Evolutionary conservation across 2,113 vertebrate genomes (phyloP), one percentile per base, ranked within the genome.

Genomic region (Clinocottus analis): DNA sequence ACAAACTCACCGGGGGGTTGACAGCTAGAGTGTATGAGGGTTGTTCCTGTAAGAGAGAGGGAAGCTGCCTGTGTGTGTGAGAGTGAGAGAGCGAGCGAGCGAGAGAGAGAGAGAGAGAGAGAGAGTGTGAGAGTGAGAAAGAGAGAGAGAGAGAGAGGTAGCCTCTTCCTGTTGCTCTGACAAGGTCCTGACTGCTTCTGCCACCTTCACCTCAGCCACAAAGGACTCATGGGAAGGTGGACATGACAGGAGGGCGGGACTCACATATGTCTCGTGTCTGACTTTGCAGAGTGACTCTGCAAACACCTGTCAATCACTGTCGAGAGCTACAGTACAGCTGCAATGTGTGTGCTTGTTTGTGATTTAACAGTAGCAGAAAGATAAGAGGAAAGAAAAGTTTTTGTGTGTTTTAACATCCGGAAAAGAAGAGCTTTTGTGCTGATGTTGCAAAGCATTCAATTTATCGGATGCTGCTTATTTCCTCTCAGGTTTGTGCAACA

Each of bases 261-360:
- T 75, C 75, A 72, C 92, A 87, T 90, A 94, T 92, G 91, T 75
- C 87, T 56, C 84, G 33, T 87, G 91, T 93, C 92, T 85, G 79
- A 91, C 56, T 89, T 88, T 88, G 81, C 77, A 66, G 75, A 80
- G 77, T 87, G 72, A 69, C 85, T 87, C 83, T 71, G 80, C 86
- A 89, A 92, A 91, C 78, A 87, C 91, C 88, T 94, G 94, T 94
- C 94, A 94, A 95, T 94, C 94, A 94, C 85, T 93, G 88, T 92
- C 90, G 56, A 73, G 79, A 70, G 71, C 60, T 88, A 64, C 74
- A 76, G 80, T 87, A 64, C 31, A 83, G 76, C 67, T 74, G 74
- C 62, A 85, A 70, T 83, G 53, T 63, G 27, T 13, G 9, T 77
- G 63, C 63, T 79, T 76, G 33, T 47, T 21, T 33, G 45, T 65